Evolutionary conservation across 2,797 vertebrate genomes (phyloP), one percentile per base, ranked within the genome.

Genomic region (Tokudaia tokunoshimensis): DNA sequence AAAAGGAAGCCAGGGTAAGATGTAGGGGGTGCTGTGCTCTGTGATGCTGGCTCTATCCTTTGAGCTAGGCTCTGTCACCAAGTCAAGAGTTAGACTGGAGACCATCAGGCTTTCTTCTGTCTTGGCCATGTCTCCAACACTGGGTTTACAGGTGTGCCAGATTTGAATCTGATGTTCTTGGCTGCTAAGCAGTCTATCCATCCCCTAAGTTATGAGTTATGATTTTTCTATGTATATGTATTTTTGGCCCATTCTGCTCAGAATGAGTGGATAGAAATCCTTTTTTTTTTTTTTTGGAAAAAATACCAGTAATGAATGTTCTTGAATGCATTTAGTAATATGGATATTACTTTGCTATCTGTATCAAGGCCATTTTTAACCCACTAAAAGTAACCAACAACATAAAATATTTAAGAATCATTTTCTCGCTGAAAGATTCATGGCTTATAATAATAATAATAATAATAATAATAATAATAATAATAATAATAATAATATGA

Each of bases 321-420:
- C 41, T 86, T 37, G 37, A 59, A 26, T 83, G 50, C 63, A 70
- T 75, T 92, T n/a, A 44, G 31, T 52, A 55, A 22, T 67, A 15
- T 93, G 34, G 0, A 1, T 86, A 11, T 78, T 92, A 63, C 31
- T n/a, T 88, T 92, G 14, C n/a, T 31, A 34, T 72, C 44, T 50
- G 8, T 26, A 29, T 14, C 57, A 20, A 55, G 91, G 61, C 1
- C 19, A n/a, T 87, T 89, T 78, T 31, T 37, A 92, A 29, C 15
- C 44, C 2, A 24, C 17, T 89, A 41, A 50, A 29, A 93, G 91
- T 70, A 94, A 94, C 81, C 41, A 93, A 74, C 19, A 79, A 44
- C 41, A 67, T 20, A 89, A 89, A 95, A 83, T 61, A 83, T 57
- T 83, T 93, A 50, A 91, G 75, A 31, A 72, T 0, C 9, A 67